Percentiles rank a stretch among this genome's conserved stretches.
Conservation (phyloP, 2,113 vertebrate species). For the Triplophysa siluroides region DNA sequence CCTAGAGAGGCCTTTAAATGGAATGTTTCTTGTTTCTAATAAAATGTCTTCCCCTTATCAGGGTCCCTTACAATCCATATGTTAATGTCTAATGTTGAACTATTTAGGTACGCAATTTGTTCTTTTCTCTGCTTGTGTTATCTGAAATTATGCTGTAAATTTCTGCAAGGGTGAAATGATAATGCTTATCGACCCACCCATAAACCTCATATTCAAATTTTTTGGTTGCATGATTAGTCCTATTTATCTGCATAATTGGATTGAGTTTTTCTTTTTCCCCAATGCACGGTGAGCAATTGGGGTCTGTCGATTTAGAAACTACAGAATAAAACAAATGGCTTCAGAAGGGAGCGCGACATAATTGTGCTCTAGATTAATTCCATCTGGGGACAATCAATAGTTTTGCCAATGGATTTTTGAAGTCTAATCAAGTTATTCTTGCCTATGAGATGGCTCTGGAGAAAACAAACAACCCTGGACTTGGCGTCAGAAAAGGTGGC, state of each 20-base stretch:
- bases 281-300: constrained; percentile 53
- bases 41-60: constrained; percentile 76
- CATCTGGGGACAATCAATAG: constrained; percentile 76
- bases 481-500: constrained; percentile 66
- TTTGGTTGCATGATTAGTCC: constrained; percentile 76
- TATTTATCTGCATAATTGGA: constrained; percentile 84
- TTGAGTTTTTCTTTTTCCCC: constrained; percentile 66
- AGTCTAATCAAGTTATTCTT: constrained; percentile 71
- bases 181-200: constrained; percentile 75
- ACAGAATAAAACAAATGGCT: constrained; percentile 59
- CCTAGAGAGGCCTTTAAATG: constrained; percentile 70
- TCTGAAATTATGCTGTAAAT: constrained; percentile 80
- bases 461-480: constrained; percentile 65
- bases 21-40: constrained; percentile 74
- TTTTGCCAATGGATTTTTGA: constrained; percentile 63
- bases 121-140: constrained; percentile 69
- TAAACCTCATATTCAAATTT: constrained; percentile 77
- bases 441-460: constrained; percentile 69
- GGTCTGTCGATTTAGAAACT: constrained; percentile 64
- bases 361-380: constrained; percentile 71
- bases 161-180: constrained; percentile 71
- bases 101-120: constrained; percentile 74
- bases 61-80: constrained; percentile 73
- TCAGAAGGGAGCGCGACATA: constrained; percentile 60
- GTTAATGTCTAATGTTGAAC: constrained; percentile 73